Evolutionary conservation across 2,888 invertebrate species (phyloP).

Genomic region (Rhabditophanes sp.): DNA sequence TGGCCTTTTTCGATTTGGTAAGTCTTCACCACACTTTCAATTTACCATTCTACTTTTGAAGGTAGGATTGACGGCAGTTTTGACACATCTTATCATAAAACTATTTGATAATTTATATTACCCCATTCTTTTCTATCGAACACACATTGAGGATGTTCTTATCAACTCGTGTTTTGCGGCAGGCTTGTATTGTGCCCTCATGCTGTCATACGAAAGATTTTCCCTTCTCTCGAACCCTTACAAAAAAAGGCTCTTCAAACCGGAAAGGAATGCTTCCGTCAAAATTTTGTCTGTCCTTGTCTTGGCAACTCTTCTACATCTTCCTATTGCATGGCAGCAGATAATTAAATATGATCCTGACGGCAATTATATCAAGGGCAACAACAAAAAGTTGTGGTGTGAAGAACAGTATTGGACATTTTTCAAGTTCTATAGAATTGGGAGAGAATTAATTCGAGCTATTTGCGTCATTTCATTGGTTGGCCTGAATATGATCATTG

Average conservation of each 20-base stretch:
- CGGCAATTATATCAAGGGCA: slow-evolving; percentile 19
- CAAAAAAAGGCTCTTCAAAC: slow-evolving; percentile 17
- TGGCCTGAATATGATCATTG: slow-evolving; percentile 29
- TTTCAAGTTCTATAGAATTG: slow-evolving; percentile 33
- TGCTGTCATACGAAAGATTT: slow-evolving; percentile 37
- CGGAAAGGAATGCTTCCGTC: slow-evolving; percentile 14
- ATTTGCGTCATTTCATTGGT: slow-evolving; percentile 28
- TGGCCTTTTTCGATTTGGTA: slow-evolving; percentile 62
- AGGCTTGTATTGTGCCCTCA: slow-evolving; percentile 37
- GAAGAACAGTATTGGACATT: slow-evolving; percentile 29
- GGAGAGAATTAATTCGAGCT: slow-evolving; percentile 30
- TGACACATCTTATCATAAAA: slow-evolving; percentile 13
- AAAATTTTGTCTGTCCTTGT: slow-evolving; percentile 22
- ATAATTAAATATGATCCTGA: slow-evolving; percentile 8
- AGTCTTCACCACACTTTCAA: slow-evolving; percentile 49
- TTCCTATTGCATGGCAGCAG: slow-evolving; percentile 34
- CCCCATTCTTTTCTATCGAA: slow-evolving; percentile 8
- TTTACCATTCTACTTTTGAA: slow-evolving; percentile 9
- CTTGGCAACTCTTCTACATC: slow-evolving; percentile 26
- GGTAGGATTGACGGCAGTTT: slow-evolving; percentile 13
- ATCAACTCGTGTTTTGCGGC: slow-evolving; percentile 54
- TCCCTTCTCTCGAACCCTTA: slow-evolving; percentile 26
- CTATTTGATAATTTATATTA: slow-evolving; percentile 7
- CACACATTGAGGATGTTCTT: slow-evolving; percentile 56
- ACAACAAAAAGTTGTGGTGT: slow-evolving; percentile 22